phyloP scores from a whole-genome alignment of 1,140 invertebrate genomes.

The Bombus terrestris region DNA sequence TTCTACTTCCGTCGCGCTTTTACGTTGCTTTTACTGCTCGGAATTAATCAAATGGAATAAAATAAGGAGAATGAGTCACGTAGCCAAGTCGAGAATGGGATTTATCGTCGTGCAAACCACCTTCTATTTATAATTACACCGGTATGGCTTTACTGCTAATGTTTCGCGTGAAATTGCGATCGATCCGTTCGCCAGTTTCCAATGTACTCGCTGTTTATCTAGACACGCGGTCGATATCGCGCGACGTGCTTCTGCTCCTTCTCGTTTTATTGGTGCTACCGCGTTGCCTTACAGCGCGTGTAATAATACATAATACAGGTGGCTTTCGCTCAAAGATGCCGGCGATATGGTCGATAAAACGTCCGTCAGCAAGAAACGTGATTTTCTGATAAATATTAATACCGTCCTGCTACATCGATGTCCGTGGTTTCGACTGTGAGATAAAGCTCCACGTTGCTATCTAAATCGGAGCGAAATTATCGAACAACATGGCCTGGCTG shows the following conservation, averaged over 20 bases:
- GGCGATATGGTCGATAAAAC: constrained; percentile 61
- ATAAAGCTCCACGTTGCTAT: constrained; percentile 6
- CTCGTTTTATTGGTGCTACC: constrained; percentile 53
- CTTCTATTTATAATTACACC: constrained; percentile 65
- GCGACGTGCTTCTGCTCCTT: constrained; percentile 4
- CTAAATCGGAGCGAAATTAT: constrained; percentile 24
- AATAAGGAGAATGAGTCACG: constrained; percentile 68
- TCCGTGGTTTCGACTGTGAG: constrained; percentile 8
- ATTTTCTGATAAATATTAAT: constrained; percentile 67
- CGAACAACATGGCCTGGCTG: constrained; percentile 29
- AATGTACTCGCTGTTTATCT: not conserved
- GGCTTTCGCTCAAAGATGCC: constrained; percentile 36
- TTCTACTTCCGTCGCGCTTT: constrained; percentile 49
- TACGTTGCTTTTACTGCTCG: constrained; percentile 70
- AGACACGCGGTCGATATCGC: constrained; percentile 39
- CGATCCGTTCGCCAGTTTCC: not conserved
- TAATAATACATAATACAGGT: constrained; percentile 62
- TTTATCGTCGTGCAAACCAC: constrained; percentile 62
- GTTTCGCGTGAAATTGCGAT: constrained; percentile 43
- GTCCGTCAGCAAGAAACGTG: constrained; percentile 51
- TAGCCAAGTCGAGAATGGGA: constrained; percentile 47
- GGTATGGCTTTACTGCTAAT: constrained; percentile 42
- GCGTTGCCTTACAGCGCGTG: constrained; percentile 11
- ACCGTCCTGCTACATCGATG: constrained; percentile 4
- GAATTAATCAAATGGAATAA: constrained; percentile 74